Conservation (phyloP, 2,113 vertebrate species). For the Myrmophylax atrothorax region DNA sequence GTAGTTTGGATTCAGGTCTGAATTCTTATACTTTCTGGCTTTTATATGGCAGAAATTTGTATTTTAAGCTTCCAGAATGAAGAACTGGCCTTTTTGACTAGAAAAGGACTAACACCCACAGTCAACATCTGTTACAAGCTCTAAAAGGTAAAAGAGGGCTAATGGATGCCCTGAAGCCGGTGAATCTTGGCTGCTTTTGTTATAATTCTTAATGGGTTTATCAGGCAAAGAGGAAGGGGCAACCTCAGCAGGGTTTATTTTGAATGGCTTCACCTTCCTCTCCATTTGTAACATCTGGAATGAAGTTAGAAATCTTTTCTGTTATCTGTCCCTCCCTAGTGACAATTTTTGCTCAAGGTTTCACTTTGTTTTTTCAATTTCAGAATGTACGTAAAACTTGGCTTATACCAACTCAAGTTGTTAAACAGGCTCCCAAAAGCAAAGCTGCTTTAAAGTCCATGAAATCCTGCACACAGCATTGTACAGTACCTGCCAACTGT, state of each 20-base stretch:
- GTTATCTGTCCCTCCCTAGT: background rate
- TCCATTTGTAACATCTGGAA: background rate
- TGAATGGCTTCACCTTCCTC: background rate
- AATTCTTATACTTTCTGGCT: background rate
- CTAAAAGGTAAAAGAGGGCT: background rate
- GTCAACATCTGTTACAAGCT: background rate
- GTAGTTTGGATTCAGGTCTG: background rate
- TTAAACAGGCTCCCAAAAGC: background rate
- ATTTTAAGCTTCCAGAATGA: background rate
- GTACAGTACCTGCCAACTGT: background rate
- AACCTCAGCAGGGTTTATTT: background rate
- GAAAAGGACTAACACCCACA: background rate
- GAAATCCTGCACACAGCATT: background rate
- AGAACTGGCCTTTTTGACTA: background rate
- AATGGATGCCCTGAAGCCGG: background rate
- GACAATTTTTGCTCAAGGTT: background rate
- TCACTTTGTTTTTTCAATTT: background rate
- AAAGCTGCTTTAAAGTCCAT: background rate
- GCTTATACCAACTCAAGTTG: background rate
- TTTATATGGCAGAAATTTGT: background rate
- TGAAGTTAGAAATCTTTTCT: background rate
- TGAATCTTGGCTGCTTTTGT: slow-evolving; percentile 1
- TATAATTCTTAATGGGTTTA: background rate
- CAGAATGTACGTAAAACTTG: background rate
- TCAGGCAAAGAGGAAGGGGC: background rate